Conservation (phyloP, 1,140 invertebrate species). For the Brachystomella parvula region DNA sequence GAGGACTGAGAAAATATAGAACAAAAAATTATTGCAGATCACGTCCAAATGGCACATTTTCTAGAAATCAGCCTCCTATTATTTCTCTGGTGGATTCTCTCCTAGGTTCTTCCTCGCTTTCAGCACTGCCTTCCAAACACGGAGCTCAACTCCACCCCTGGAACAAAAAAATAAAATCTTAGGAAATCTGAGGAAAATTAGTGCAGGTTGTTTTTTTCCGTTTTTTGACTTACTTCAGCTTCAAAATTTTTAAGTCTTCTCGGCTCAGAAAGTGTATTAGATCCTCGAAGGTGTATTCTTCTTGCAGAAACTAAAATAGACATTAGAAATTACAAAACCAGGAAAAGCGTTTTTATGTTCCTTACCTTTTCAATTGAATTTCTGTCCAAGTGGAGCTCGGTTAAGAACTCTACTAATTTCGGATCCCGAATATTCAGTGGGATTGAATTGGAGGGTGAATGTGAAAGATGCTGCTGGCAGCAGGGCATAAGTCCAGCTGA, state of each 20-base stretch:
- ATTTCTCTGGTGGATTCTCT: neutral
- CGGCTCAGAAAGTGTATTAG: constrained; percentile 62
- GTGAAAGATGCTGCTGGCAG: constrained; percentile 22
- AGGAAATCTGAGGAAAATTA: neutral
- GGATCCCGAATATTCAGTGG: constrained; percentile 32
- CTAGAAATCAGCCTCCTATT: neutral
- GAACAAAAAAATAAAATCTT: constrained; percentile 21
- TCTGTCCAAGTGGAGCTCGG: constrained; percentile 51
- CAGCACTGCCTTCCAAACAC: constrained; percentile 52
- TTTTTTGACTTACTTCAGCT: constrained; percentile 53
- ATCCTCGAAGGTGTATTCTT: constrained; percentile 71
- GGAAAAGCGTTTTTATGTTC: constrained; percentile 12
- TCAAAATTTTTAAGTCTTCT: constrained; percentile 64
- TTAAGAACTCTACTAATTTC: constrained; percentile 51
- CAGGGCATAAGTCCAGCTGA: constrained; percentile 11
- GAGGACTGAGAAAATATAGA: no score
- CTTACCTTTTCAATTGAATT: constrained; percentile 50
- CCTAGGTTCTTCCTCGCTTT: constrained; percentile 41
- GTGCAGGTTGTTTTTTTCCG: neutral
- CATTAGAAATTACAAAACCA: constrained; percentile 6
- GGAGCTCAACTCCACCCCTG: constrained; percentile 53
- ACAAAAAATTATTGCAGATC: no score
- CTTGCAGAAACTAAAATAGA: constrained; percentile 54
- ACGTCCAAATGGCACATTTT: no score
- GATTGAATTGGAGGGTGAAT: neutral